These are phyloP conservation scores for Trachelus stipa DNA, from an alignment of 2,888 invertebrate genomes.

Conservation along the genomic window DNA sequence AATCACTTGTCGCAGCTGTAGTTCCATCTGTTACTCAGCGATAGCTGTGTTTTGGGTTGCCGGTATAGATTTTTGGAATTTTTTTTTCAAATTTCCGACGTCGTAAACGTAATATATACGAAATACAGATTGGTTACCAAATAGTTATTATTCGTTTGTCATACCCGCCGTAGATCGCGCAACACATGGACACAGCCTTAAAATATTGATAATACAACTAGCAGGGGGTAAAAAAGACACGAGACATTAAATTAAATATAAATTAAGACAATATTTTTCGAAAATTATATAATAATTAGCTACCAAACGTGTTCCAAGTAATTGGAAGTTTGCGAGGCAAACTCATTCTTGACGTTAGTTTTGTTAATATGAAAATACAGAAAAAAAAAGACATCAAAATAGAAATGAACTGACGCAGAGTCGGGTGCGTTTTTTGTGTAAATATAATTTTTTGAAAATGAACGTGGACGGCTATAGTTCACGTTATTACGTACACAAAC, in stretches of 20 bases:
- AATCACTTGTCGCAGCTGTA: constrained; percentile 27
- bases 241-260: background rate
- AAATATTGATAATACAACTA: constrained; percentile 23
- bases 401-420: background rate
- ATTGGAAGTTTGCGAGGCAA: constrained; percentile 60
- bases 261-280: background rate
- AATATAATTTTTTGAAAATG: background rate
- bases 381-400: constrained; percentile 17
- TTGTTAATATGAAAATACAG: constrained; percentile 5
- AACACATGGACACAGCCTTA: constrained; percentile 41
- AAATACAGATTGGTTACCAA: background rate
- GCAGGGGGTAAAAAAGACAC: background rate
- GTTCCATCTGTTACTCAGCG: constrained; percentile 25
- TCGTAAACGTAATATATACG: background rate
- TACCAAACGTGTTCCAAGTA: constrained; percentile 48
- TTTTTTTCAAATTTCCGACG: background rate
- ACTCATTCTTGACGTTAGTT: constrained; percentile 56
- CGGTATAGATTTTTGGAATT: background rate
- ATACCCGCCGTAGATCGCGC: background rate
- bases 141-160: background rate
- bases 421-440: background rate
- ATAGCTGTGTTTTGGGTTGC: background rate
- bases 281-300: background rate
- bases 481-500: background rate
- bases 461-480: background rate